These are phyloP conservation scores for Sylvia atricapilla DNA, from an alignment of 2,113 vertebrate genomes.

Conservation along the genomic window DNA sequence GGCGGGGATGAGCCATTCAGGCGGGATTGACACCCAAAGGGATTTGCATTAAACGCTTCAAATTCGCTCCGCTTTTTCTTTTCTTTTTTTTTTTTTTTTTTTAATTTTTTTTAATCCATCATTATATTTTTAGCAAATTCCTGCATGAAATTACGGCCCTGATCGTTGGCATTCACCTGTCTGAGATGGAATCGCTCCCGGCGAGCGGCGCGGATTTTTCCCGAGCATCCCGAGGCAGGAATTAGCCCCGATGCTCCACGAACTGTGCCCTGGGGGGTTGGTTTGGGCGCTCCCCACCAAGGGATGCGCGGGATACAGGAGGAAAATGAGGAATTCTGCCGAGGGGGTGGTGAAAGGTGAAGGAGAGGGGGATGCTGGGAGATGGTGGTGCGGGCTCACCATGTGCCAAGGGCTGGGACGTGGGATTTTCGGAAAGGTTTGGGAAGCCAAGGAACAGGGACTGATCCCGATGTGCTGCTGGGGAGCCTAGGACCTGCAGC, in stretches of 20 bases:
- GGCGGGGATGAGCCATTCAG: constrained; percentile 2
- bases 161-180: rapidly evolving
- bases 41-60: neutral
- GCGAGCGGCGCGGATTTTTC: rapidly evolving
- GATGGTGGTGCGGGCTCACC: too few relatives aligned
- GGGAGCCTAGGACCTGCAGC: neutral
- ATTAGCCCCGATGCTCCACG: rapidly evolving
- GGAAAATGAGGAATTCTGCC: neutral
- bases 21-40: constrained; percentile 16
- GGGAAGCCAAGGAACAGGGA: neutral
- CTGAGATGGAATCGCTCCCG: neutral
- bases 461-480: rapidly evolving
- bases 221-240: neutral
- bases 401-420: neutral
- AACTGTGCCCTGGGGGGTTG: neutral
- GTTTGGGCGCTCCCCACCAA: rapidly evolving
- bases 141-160: neutral
- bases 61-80: neutral
- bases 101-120: neutral
- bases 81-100: neutral
- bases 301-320: rapidly evolving
- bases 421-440: neutral
- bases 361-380: neutral
- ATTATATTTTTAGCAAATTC: neutral
- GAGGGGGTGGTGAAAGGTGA: neutral